These are phyloP conservation scores for Ctenopoma kingsleyae DNA, from an alignment of 2,797 vertebrate species.

Conservation along the genomic window DNA sequence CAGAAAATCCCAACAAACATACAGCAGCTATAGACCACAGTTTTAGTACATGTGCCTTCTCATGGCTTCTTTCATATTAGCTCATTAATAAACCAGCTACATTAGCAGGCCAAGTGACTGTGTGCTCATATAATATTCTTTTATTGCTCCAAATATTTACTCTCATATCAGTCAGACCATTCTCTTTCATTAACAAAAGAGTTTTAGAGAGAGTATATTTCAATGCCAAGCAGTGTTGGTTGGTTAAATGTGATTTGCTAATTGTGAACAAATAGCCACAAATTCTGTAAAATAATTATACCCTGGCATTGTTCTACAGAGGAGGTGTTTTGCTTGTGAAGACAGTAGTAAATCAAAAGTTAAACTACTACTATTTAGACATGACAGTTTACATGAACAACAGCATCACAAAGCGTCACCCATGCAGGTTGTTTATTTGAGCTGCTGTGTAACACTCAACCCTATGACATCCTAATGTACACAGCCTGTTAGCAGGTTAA, in stretches of 20 bases:
- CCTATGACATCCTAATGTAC: constrained; percentile 73
- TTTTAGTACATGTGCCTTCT: not conserved
- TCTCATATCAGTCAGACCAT: not conserved
- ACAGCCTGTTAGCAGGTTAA: constrained; percentile 79
- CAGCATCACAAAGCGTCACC: constrained; percentile 56
- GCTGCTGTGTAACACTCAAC: constrained; percentile 75
- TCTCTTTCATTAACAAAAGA: constrained; percentile 2
- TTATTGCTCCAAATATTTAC: not conserved
- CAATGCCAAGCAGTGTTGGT: not conserved
- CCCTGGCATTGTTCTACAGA: constrained; percentile 20
- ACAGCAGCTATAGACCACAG: not conserved
- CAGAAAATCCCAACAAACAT: not conserved
- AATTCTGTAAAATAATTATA: constrained; percentile 11
- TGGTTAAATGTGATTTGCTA: not conserved
- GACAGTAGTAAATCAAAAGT: constrained; percentile 51
- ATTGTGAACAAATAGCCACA: not conserved
- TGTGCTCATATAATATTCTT: not conserved
- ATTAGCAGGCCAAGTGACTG: not conserved
- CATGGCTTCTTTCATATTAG: not conserved
- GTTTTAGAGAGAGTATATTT: constrained; percentile 4
- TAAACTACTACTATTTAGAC: constrained; percentile 51
- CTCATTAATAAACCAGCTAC: not conserved
- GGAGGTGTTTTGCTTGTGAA: constrained; percentile 24
- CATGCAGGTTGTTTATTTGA: constrained; percentile 78
- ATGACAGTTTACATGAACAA: constrained; percentile 38